Conservation (phyloP, 2,888 invertebrate genomes). For the Coremacera marginata region DNA sequence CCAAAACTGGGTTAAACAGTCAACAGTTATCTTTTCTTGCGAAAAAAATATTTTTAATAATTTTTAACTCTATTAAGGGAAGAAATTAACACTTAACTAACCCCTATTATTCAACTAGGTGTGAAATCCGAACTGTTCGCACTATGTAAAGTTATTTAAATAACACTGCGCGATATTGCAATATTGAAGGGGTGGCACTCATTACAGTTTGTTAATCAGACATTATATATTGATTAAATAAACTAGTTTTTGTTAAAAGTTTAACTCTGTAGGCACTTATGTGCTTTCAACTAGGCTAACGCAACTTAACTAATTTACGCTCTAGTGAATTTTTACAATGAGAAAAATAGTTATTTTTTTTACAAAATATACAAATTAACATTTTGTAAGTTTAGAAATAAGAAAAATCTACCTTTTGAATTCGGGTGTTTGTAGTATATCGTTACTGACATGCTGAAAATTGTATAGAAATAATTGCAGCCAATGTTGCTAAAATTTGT, state of each 20-base stretch:
- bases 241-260: neutral
- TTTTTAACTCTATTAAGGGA: too few relatives aligned
- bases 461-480: conserved; percentile 63
- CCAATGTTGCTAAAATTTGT: conserved; percentile 59
- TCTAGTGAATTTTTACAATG: neutral
- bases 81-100: too few relatives aligned
- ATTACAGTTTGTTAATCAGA: too few relatives aligned
- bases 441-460: conserved; percentile 58
- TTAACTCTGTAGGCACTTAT: neutral
- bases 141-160: too few relatives aligned
- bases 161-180: too few relatives aligned
- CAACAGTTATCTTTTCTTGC: too few relatives aligned
- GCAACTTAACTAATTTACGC: neutral
- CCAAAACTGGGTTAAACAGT: too few relatives aligned
- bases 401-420: conserved; percentile 56
- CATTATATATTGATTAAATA: too few relatives aligned
- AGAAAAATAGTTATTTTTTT: neutral
- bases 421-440: conserved; percentile 51
- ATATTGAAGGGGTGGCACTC: too few relatives aligned
- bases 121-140: too few relatives aligned
- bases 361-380: neutral
- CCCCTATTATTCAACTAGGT: too few relatives aligned
- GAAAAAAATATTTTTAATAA: too few relatives aligned
- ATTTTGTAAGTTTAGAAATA: neutral
- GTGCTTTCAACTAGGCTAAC: neutral